Conservation (phyloP, 2,888 invertebrate genomes). For the Lymantria dispar region DNA sequence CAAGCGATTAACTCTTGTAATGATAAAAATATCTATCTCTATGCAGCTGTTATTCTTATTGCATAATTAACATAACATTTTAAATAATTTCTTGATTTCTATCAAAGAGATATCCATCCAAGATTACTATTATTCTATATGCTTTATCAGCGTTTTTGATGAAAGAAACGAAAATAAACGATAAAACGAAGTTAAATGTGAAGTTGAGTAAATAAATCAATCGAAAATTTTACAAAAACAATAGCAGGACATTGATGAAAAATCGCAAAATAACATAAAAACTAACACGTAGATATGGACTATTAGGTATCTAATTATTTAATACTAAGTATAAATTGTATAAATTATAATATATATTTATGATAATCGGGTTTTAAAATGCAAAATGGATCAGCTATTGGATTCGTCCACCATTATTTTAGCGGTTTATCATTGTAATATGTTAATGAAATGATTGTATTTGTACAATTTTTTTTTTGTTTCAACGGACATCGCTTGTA, state of each 20-base stretch:
- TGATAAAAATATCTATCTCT: conserved; percentile 31
- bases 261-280: conserved; percentile 13
- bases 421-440: conserved; percentile 24
- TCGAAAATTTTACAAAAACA: too few relatives aligned
- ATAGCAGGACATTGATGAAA: conserved; percentile 9
- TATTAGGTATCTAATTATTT: conserved; percentile 19
- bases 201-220: too few relatives aligned
- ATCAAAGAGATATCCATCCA: too few relatives aligned
- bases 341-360: conserved; percentile 21
- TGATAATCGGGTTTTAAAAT: conserved; percentile 21
- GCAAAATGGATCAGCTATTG: conserved; percentile 15
- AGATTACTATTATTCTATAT: too few relatives aligned
- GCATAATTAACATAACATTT: too few relatives aligned
- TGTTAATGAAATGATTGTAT: conserved; percentile 16
- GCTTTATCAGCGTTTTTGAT: too few relatives aligned
- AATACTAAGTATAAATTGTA: too few relatives aligned
- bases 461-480: conserved; percentile 18
- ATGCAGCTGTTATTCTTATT: conserved; percentile 1
- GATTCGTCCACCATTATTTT: conserved; percentile 9
- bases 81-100: too few relatives aligned
- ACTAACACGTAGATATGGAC: conserved; percentile 19
- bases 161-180: too few relatives aligned
- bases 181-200: too few relatives aligned
- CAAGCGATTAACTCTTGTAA: conserved; percentile 45
- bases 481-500: conserved; percentile 16